Base-by-base conservation (phyloP, 1,140 invertebrate species). In the Temnothorax nylanderi region DNA sequence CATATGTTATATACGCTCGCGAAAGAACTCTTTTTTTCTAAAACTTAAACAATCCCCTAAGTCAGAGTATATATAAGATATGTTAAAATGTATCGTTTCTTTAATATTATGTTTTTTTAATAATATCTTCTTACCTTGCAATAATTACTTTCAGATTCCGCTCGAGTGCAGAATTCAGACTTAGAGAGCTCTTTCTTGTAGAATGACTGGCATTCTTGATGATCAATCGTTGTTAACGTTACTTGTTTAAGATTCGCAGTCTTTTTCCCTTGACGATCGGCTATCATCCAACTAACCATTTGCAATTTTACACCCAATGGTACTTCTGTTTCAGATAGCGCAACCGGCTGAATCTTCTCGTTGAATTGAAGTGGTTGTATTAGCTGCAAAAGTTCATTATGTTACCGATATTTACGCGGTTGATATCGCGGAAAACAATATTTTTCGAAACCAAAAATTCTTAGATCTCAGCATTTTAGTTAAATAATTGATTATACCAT, bases 201-300 rank as follows among this genome's bases (percentile, higher is more conserved):
- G 32, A 65, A 78, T 4, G 76, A 3, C 5, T 78, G 76, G 11
- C 76, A 78, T 37, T 34, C 18, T 21, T 78, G 0, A 34, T 10
- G 7, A 13, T 37, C 8, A 51, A 37, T 21, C 11, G 18, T 78
- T 49, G 62, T n/a, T 37, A 78, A 64, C 18, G 60, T 51, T n/a
- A 49, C 41, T 34, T 65, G 18, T 16, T 65, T 65, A 6, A 78
- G 18, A 78, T 64, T 32, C 3, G 76, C 18, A 10, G 76, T 78
- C 1, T 49, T 65, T 1, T 51, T 37, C 2, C 26, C 75, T 49
- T 77, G 5, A 64, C 6, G 41, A 34, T 64, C 44, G 11, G 58
- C 11, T n/a, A 78, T 21, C 76, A 78, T 78, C 58, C 60, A 78
- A 6, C 76, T 18, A 37, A 78, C 60, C 60, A 78, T 37, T 0